phyloP scores from a whole-genome alignment of 2,113 vertebrate genomes.

The Cromileptes altivelis region DNA sequence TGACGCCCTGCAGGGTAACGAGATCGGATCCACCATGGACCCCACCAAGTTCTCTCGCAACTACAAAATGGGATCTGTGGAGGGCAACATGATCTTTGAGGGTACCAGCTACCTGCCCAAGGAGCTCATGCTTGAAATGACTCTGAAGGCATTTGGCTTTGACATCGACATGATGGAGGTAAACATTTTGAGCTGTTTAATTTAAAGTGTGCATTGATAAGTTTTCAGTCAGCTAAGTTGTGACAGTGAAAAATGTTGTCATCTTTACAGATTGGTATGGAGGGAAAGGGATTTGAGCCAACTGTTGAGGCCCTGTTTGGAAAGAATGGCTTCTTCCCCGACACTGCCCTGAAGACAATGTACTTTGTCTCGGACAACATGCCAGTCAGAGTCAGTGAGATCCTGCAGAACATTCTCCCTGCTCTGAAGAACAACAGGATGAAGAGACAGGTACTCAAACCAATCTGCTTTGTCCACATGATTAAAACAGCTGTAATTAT shows the following conservation, averaged over 20 bases:
- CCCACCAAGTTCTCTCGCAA: constrained; percentile 90
- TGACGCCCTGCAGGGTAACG: constrained; percentile 85
- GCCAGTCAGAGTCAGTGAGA: constrained; percentile 84
- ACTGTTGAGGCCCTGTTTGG: constrained; percentile 94
- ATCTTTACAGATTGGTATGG: constrained; percentile 89
- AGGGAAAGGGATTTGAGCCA: constrained; percentile 93
- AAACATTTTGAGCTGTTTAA: constrained; percentile 27
- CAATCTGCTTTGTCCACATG: neutral
- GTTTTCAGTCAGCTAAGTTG: neutral
- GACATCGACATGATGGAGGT: constrained; percentile 94
- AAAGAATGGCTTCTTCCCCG: constrained; percentile 93
- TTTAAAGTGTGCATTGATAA: neutral
- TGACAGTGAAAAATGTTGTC: neutral
- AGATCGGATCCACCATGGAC: constrained; percentile 84
- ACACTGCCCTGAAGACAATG: constrained; percentile 89
- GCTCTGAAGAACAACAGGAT: constrained; percentile 77
- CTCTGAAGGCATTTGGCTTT: constrained; percentile 88
- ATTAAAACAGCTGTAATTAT: neutral
- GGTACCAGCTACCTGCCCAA: constrained; percentile 88
- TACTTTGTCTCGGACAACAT: constrained; percentile 91
- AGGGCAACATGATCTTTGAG: constrained; percentile 94
- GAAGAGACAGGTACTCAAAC: constrained; percentile 79
- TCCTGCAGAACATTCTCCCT: constrained; percentile 88
- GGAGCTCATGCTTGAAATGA: constrained; percentile 94
- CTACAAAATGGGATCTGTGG: constrained; percentile 89